Evolutionary conservation across 2,797 vertebrate species (phyloP).

Genomic region (Tamandua tetradactyla): DNA sequence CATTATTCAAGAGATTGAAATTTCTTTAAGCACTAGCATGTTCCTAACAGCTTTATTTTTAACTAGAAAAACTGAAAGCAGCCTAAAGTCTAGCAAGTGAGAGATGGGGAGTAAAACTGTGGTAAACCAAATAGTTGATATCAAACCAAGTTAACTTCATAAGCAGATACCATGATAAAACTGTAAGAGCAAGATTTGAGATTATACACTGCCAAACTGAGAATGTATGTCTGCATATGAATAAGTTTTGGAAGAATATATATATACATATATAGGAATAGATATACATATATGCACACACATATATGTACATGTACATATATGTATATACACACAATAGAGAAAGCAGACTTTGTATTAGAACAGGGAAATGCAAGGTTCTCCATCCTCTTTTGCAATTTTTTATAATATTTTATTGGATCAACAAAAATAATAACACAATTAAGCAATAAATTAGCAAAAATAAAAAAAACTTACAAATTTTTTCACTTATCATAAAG

Average conservation of each 20-base stretch:
- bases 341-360: not conserved
- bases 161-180: not conserved
- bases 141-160: not conserved
- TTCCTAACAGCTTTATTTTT: conserved; percentile 23
- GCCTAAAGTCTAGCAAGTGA: not conserved
- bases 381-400: not conserved
- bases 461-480: not conserved
- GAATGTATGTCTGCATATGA: not conserved
- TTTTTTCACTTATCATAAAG: not conserved
- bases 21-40: not conserved
- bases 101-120: not conserved
- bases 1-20: not conserved
- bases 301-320: not conserved
- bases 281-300: not conserved
- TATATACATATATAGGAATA: too few species aligned
- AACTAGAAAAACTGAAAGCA: conserved; percentile 7
- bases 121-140: not conserved
- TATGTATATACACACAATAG: not conserved
- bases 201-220: not conserved
- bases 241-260: not conserved
- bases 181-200: not conserved
- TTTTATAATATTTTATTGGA: not conserved
- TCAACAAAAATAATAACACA: not conserved
- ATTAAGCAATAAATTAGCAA: conserved; percentile 20
- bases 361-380: not conserved